Conservation (phyloP, 2,888 invertebrate species). For the Drymonia ruficornis region DNA sequence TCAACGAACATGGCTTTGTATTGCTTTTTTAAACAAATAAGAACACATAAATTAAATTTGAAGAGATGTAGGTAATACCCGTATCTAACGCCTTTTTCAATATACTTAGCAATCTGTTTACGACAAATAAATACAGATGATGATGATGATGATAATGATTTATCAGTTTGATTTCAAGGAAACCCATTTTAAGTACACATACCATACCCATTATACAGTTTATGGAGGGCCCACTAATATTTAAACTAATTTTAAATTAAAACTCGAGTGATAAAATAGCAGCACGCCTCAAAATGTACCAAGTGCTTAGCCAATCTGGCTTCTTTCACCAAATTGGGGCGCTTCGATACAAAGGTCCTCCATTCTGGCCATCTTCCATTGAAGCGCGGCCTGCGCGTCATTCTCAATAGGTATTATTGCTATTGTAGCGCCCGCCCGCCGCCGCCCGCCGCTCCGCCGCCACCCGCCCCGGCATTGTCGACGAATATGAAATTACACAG, state of each 20-base stretch:
- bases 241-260: neutral
- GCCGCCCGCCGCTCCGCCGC: neutral
- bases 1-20: neutral
- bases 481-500: slow-evolving; percentile 22
- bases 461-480: neutral
- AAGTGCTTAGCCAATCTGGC: slow-evolving; percentile 1
- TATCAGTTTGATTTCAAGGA: no score
- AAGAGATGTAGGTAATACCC: slow-evolving; percentile 14
- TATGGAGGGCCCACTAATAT: no score
- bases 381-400: neutral
- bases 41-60: neutral
- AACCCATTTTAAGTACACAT: no score
- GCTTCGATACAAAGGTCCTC: neutral
- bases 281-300: neutral
- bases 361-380: slow-evolving; percentile 1
- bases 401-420: slow-evolving; percentile 3
- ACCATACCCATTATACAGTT: no score
- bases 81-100: slow-evolving; percentile 24
- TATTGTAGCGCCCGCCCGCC: neutral
- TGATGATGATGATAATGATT: no score
- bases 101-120: slow-evolving; percentile 24
- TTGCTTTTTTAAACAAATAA: neutral
- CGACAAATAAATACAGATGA: neutral
- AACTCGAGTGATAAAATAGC: neutral
- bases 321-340: slow-evolving; percentile 17